Conservation (phyloP, 2,113 vertebrate species). For the Plotosus lineatus region DNA sequence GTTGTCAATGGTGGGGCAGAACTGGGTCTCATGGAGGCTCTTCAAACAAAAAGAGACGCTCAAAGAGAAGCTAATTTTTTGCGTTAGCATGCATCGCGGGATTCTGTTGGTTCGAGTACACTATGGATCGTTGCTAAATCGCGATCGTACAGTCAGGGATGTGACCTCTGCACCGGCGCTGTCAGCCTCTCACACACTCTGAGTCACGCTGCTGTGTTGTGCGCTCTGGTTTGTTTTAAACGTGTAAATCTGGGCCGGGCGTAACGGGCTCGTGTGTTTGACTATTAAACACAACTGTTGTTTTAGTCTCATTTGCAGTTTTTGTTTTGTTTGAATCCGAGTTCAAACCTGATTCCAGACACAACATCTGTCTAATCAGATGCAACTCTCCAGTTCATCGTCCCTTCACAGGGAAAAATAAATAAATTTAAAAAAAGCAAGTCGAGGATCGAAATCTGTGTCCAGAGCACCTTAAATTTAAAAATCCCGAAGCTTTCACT, state of each 20-base stretch:
- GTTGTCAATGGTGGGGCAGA: slow-evolving; percentile 2
- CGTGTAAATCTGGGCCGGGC: neutral
- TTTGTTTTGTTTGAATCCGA: slow-evolving; percentile 35
- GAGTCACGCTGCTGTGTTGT: neutral
- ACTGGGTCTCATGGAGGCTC: neutral
- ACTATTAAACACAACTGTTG: neutral
- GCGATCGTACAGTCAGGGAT: slow-evolving; percentile 3
- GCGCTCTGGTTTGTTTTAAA: slow-evolving; percentile 11
- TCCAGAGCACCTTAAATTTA: too few species aligned
- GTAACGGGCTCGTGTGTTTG: neutral
- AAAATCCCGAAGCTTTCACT: neutral
- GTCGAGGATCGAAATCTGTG: neutral
- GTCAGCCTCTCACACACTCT: neutral
- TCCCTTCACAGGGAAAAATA: neutral
- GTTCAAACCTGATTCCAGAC: neutral
- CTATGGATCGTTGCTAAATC: slow-evolving; percentile 13
- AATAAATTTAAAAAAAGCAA: neutral
- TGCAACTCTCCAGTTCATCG: neutral
- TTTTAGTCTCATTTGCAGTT: slow-evolving; percentile 10
- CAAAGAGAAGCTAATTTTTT: neutral
- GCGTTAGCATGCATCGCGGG: neutral
- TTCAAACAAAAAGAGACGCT: neutral
- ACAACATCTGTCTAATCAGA: slow-evolving; percentile 3
- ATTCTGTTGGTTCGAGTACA: neutral
- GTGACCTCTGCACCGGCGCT: slow-evolving; percentile 23